Evolutionary conservation across 2,888 invertebrate species (phyloP), one percentile per base, ranked within the genome.

Genomic region (Hofmannophila pseudospretella): DNA sequence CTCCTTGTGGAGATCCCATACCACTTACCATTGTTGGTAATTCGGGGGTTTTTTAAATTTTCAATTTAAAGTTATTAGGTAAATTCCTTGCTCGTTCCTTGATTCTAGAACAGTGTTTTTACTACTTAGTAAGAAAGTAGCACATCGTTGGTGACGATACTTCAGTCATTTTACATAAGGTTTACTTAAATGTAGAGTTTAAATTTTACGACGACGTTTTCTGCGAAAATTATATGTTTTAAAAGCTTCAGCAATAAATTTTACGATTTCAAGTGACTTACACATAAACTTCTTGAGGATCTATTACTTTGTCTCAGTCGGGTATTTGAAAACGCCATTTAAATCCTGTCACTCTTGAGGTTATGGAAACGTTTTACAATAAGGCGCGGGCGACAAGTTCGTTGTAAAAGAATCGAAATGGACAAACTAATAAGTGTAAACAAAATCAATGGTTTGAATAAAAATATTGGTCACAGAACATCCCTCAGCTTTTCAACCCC

Each of bases 401-500:
- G 5, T 4, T 16, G 16, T 5, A 16, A 16, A 5, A 16, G 5
- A 5, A 5, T 16, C 5, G n/a, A 16, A 30, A 30, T 14, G 29
- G n/a, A 16, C 16, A 14, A 13, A 11, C 12, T 28, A 28, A 28
- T 28, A 12, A 28, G 28, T 12, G 28, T 12, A 30, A n/a, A 30
- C 14, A 30, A 30, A 30, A 30, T 9, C 29, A 30, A 30, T 30
- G 29, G 29, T 14, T 30, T 16, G 29, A 16, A 26, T 10, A 33
- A 5, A 32, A 14, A 10, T 36, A 27, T 29, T 14, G 34, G 37
- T 30, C 38, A 41, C 37, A 38, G 31, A 28, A 30, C 37, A 41
- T 44, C 40, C 48, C 54, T 11, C 51, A 44, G 54, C 67, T 68
- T 67, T 68, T 64, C 63, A 64, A 70, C 73, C 78, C 77, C 75